A percentile compares a stretch with the other conserved stretches of the same genome.
phyloP scores from a whole-genome alignment of 2,113 vertebrate species.

The Patagioenas fasciata region DNA sequence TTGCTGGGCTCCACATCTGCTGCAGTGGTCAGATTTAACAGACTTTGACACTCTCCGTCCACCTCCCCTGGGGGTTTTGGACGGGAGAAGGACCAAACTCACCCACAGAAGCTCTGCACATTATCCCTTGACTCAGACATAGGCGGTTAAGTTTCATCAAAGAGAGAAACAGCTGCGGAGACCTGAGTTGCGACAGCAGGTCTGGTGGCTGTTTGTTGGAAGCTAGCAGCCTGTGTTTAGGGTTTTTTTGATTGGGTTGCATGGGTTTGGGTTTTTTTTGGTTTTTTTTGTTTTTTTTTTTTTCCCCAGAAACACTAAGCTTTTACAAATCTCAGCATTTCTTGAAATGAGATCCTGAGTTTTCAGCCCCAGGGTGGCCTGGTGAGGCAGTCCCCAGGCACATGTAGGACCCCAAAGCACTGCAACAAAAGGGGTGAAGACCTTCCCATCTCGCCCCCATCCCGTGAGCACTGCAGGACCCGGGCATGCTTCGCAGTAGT shows the following conservation, averaged over 20 bases:
- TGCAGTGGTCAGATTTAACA: not conserved
- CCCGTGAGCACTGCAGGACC: accelerated
- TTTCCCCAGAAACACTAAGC: not conserved
- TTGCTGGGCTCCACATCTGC: not conserved
- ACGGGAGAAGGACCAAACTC: constrained; percentile 39
- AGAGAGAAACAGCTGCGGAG: not conserved
- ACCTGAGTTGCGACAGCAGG: not conserved
- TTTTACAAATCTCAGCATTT: not conserved
- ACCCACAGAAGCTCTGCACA: constrained; percentile 17
- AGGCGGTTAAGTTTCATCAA: not conserved
- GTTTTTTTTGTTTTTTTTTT: not conserved
- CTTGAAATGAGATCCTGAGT: not conserved
- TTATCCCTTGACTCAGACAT: constrained; percentile 12
- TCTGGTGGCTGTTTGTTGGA: not conserved
- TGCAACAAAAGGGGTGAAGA: not conserved
- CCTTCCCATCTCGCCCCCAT: not conserved
- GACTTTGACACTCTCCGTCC: not conserved
- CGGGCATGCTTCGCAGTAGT: accelerated
- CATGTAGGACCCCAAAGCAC: not conserved
- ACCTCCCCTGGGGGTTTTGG: not conserved
- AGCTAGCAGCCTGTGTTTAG: not conserved
- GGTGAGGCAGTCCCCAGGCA: not conserved
- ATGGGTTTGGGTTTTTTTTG: not conserved
- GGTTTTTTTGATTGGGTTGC: not conserved
- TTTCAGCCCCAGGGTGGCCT: not conserved